Percentiles rank a stretch among this genome's conserved stretches.
phyloP scores from a whole-genome alignment of 2,797 vertebrate genomes.

The Micropoecilia bifurca region DNA sequence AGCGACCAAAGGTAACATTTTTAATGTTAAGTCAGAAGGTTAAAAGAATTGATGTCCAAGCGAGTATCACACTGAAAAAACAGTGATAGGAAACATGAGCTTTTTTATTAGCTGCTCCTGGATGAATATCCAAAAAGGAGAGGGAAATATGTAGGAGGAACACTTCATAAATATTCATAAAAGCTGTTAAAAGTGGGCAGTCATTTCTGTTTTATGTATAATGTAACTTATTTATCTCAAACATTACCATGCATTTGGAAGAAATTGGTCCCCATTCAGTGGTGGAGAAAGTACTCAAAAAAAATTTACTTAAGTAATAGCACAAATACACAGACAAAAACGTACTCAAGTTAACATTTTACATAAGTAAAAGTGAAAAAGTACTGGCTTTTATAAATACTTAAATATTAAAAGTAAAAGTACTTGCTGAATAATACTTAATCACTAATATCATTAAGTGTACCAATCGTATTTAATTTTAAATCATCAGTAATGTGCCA shows the following conservation, averaged over 20 bases:
- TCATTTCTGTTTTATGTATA: constrained; percentile 79
- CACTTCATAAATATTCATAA: constrained; percentile 80
- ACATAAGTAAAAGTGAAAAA: no score
- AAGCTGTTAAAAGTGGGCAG: constrained; percentile 77
- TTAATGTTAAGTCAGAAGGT: constrained; percentile 32
- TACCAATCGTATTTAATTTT: no score
- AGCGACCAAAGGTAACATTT: constrained; percentile 43
- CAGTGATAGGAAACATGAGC: constrained; percentile 22
- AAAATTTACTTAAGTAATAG: no score
- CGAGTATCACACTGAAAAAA: constrained; percentile 26
- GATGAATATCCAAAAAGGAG: constrained; percentile 61
- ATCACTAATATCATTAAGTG: no score
- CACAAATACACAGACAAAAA: no score
- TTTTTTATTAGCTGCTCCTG: constrained; percentile 50
- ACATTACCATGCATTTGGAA: constrained; percentile 63
- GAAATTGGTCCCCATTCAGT: constrained; percentile 53
- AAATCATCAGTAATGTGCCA: no score
- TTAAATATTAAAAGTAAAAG: no score
- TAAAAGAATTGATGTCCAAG: constrained; percentile 33
- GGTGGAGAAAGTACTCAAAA: no score
- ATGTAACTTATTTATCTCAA: constrained; percentile 79
- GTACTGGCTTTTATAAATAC: no score
- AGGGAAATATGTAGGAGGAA: constrained; percentile 63
- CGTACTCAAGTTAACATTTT: no score
- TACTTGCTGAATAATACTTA: no score